phyloP scores from a whole-genome alignment of 2,113 vertebrate species.

The Myiozetetes cayanensis region DNA sequence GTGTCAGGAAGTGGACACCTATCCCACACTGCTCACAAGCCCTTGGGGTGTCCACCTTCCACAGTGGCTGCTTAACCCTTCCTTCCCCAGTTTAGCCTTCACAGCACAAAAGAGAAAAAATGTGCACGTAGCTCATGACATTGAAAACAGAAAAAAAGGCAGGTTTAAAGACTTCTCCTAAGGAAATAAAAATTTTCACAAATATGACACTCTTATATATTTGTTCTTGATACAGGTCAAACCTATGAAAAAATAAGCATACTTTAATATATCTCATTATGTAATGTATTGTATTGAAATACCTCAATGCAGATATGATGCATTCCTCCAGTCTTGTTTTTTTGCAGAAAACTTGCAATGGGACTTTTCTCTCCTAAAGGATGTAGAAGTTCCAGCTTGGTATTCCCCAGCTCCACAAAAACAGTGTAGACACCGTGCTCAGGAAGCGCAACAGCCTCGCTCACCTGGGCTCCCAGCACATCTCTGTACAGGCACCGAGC shows the following conservation, averaged over 20 bases:
- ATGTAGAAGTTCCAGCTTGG: constrained; percentile 93
- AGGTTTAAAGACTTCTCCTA: background rate
- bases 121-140: background rate
- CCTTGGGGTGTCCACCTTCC: background rate
- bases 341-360: constrained; percentile 88
- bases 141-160: background rate
- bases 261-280: background rate
- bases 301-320: constrained; percentile 98
- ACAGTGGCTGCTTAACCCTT: background rate
- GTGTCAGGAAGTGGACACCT: background rate
- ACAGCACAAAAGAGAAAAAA: background rate
- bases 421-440: constrained; percentile 93
- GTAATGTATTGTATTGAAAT: background rate
- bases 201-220: background rate
- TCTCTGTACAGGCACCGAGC: constrained; percentile 86
- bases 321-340: constrained; percentile 92
- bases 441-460: constrained; percentile 80
- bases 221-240: background rate
- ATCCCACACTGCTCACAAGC: background rate
- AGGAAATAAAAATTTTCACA: background rate
- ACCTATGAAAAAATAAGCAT: background rate
- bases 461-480: constrained; percentile 87
- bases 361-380: constrained; percentile 91
- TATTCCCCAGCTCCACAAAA: constrained; percentile 94
- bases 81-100: background rate